Evolutionary conservation across 1,140 invertebrate genomes (phyloP), one percentile per base, ranked within the genome.

Genomic region (Battus philenor): DNA sequence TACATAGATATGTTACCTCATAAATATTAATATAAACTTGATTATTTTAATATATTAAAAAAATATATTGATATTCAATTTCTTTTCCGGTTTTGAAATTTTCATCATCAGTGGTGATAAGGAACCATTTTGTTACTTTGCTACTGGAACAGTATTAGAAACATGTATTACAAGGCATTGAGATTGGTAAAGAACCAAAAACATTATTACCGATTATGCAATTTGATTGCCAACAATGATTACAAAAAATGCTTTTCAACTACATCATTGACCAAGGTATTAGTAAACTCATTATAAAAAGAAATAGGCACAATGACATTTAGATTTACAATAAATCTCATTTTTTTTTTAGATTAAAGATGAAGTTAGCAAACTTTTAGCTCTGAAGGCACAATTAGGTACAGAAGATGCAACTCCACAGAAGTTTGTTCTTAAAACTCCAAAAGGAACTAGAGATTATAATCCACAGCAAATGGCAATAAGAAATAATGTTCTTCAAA

Each of bases 391-490:
- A 10, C 90, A 93, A 69, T 61, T 95, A 5, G 88, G 86, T 7
- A 57, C 73, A 47, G 87, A 89, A 58, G 89, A 91, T 63, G 76
- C 57, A 12, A 68, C 57, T 47, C 78, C 79, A 45, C 91, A 94
- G 49, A 97, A 96, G 72, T 94, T 97, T 68, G 90, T 89, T 1
- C 90, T 97, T 18, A 98, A 98, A 89, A 96, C 95, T 4, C 92
- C 95, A 1, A 98, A 99, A 87, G 98, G 98, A 1, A 99, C 98
- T 0, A 88, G 97, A 49, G 98, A 99, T 80, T 99, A 96, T 87
- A 92, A 90, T 47, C 97, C 98, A 0, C 89, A 94, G 61, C 96
- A 99, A 84, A 99, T 99, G 97, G 92, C 94, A 0, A 87, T 99
- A 39, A 89, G 98, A 6, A 91, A 97, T 62, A 90, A 91, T 55